A percentile compares a stretch with the other conserved stretches of the same genome.
Conservation (phyloP, 2,113 vertebrate genomes). For the Recurvirostra avosetta region DNA sequence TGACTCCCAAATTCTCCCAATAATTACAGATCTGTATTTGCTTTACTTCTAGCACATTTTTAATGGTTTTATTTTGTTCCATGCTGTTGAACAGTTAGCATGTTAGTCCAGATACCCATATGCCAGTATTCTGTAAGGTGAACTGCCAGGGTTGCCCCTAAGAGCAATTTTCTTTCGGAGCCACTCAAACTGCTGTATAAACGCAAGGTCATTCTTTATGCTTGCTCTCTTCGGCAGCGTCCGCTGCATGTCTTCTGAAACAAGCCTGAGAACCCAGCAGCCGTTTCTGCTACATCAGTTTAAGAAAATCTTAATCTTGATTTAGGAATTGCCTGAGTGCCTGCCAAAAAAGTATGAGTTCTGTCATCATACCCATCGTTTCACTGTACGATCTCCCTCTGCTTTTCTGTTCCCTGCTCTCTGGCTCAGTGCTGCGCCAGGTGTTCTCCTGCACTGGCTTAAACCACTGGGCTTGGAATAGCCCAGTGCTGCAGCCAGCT, state of each 20-base stretch:
- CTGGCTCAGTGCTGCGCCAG: background rate
- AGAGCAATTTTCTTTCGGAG: background rate
- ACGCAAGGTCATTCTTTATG: no score
- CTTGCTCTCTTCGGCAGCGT: background rate
- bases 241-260: background rate
- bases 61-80: background rate
- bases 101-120: background rate
- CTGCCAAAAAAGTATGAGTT: background rate
- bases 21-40: background rate
- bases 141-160: background rate
- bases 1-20: background rate
- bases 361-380: background rate
- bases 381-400: background rate
- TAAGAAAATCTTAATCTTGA: background rate
- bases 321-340: background rate
- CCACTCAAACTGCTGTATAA: background rate
- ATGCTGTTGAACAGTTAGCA: background rate
- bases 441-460: background rate
- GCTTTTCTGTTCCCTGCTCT: background rate
- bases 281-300: background rate
- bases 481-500: background rate
- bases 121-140: background rate
- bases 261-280: background rate
- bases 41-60: background rate
- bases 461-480: fast-evolving